These are phyloP conservation scores for Syrphus vitripennis DNA, from an alignment of 2,888 invertebrate species.

Conservation along the genomic window DNA sequence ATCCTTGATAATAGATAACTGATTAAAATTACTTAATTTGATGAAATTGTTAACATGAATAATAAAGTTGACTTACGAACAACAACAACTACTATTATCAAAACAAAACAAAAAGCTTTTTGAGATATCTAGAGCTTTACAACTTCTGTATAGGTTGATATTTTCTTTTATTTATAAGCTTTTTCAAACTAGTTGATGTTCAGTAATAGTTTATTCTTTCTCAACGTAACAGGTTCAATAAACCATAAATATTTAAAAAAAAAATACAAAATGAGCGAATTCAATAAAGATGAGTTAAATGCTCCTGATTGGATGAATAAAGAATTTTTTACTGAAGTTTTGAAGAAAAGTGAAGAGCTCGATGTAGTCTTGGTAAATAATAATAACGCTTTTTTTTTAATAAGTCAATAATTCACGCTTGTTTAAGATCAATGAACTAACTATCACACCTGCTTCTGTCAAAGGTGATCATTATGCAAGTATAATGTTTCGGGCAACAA, in stretches of 20 bases:
- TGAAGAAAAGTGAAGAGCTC: conserved; percentile 63
- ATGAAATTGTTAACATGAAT: no score
- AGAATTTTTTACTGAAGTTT: conserved; percentile 69
- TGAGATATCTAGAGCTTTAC: no score
- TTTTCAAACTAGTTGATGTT: not conserved
- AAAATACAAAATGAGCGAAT: not conserved
- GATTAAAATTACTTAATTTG: no score
- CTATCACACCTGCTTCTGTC: not conserved
- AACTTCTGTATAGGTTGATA: no score
- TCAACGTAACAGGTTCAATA: not conserved
- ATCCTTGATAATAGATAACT: no score
- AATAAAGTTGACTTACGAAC: no score
- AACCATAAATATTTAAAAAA: no score
- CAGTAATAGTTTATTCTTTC: not conserved
- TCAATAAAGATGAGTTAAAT: not conserved
- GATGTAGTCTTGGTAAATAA: not conserved
- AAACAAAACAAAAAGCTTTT: no score
- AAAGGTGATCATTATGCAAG: conserved; percentile 72
- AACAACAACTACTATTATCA: no score
- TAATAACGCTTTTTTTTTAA: not conserved
- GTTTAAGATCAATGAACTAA: not conserved
- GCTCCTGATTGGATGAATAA: conserved; percentile 73
- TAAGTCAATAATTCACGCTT: no score
- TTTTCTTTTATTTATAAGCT: not conserved
- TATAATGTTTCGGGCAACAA: conserved; percentile 70